Base-by-base conservation (phyloP, 2,888 invertebrate species). In the Netelia melanura region DNA sequence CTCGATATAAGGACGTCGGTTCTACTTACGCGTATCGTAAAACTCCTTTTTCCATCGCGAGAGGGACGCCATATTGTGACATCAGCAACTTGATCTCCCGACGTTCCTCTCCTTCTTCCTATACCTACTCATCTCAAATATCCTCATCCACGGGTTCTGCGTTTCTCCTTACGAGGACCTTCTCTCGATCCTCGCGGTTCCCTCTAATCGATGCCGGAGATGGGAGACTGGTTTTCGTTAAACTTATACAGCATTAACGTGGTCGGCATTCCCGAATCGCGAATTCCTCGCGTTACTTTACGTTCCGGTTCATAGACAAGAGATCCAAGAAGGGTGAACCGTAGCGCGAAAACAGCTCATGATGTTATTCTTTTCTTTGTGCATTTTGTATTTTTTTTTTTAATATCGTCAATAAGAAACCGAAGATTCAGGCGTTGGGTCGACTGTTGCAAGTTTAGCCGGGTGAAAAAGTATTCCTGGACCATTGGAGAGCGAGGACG, bases 381-480 rank as follows among this genome's bases (percentile, higher is more conserved):
- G 30, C 3, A 3, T 38, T 38, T 38, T 38, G 5, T 38, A 6
- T 38, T 6, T 48, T 48, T 48, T 48, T 48, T 48, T 48, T 48
- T 48, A 10, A 48, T 48, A 8, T 48, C 48, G 3, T 48, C 48
- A 48, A 48, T 72, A 56, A 54, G 25, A 65, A 43, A 30, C n/a
- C 25, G 30, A 25, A 25, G 65, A 65, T 6, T 6, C 38, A 38
- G 6, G 6, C 9, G 17, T 25, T 17, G 3, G 25, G 11, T 3
- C 25, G n/a, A n/a, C n/a, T 25, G 52, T 70, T 52, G 21, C 70
- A 14, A 62, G 14, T 14, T 5, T 23, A 25, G 2, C 14, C 11
- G 48, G 78, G 11, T 67, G 30, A 23, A 43, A 68, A 11, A 68
- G 68, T 81, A 86, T 70, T 81, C 67, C 11, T 68, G 78, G 70